These are phyloP conservation scores for Edolisoma coerulescens DNA, from an alignment of 2,113 vertebrate species.

Conservation along the genomic window DNA sequence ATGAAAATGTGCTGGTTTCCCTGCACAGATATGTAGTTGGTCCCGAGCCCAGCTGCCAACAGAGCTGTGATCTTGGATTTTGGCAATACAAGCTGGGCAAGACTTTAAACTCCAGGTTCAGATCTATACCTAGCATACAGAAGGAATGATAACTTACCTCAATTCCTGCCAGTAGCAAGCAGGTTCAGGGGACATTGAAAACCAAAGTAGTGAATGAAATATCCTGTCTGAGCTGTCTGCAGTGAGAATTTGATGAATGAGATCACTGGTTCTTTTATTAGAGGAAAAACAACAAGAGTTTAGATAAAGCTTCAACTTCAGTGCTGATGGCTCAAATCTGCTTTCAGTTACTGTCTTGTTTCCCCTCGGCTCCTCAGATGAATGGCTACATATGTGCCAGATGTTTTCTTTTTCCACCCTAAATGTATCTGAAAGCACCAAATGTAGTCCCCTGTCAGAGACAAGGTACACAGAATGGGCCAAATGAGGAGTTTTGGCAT, in stretches of 20 bases:
- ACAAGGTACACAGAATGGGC: not conserved
- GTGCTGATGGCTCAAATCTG: not conserved
- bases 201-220: not conserved
- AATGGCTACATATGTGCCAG: not conserved
- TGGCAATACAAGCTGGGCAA: not conserved
- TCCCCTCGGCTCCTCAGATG: not conserved
- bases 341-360: not conserved
- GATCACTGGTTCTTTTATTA: not conserved
- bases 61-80: not conserved
- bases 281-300: not conserved
- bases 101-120: not conserved
- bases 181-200: not conserved
- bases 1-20: not conserved
- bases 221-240: not conserved
- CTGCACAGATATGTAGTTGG: not conserved
- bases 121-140: too few relatives aligned
- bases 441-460: not conserved
- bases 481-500: not conserved
- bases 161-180: not conserved
- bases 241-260: not conserved
- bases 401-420: not conserved
- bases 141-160: not conserved
- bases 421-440: not conserved
- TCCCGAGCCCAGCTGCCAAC: not conserved
- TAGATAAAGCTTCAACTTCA: not conserved